phyloP scores from a whole-genome alignment of 2,113 vertebrate genomes.

The Catharus minimus region DNA sequence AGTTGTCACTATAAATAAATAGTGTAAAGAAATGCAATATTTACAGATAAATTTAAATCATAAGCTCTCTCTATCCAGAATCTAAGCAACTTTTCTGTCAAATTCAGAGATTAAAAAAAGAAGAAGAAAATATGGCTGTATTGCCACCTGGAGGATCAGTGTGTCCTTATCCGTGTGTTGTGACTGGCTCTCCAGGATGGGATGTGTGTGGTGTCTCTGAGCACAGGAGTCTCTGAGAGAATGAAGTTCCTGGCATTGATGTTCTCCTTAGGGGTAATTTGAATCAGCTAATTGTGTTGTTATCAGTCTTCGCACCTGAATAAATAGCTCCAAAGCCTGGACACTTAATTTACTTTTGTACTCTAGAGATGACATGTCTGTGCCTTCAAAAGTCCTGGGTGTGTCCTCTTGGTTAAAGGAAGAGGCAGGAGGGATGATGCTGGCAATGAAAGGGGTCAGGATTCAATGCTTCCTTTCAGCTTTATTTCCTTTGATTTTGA shows the following conservation, averaged over 20 bases:
- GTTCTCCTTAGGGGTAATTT: background rate
- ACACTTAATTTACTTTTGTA: background rate
- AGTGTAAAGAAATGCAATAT: background rate
- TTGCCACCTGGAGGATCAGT: conserved; percentile 37
- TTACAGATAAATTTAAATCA: background rate
- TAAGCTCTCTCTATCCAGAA: background rate
- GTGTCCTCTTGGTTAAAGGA: background rate
- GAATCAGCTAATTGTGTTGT: background rate
- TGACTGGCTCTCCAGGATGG: accelerated
- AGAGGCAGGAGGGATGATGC: background rate
- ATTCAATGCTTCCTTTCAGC: background rate
- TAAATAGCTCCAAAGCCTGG: background rate
- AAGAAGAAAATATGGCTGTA: background rate
- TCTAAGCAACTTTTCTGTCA: background rate
- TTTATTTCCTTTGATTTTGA: background rate
- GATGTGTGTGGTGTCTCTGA: too few species aligned
- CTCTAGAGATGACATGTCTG: accelerated
- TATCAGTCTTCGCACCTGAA: background rate
- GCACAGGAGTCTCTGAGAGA: background rate
- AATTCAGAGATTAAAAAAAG: background rate
- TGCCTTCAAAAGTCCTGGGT: background rate
- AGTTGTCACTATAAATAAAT: conserved; percentile 26
- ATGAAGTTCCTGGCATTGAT: background rate
- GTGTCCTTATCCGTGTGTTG: accelerated
- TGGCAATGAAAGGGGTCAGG: background rate